Percentiles rank a stretch among this genome's conserved stretches.
phyloP scores from a whole-genome alignment of 2,888 invertebrate species.

The Phymatocera aterrima region DNA sequence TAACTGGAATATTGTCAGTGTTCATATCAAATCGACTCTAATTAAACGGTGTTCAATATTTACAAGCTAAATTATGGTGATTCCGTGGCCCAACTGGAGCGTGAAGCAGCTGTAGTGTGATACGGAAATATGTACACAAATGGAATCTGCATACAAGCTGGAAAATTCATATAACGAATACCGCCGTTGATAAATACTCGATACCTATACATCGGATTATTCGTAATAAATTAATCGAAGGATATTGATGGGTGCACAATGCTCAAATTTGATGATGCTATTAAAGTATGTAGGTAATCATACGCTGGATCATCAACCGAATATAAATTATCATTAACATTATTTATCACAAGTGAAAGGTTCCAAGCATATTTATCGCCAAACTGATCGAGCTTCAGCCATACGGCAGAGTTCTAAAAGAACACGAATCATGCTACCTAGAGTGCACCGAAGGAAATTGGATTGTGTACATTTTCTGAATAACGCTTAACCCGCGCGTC shows the following conservation, averaged over 20 bases:
- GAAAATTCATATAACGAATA: neutral
- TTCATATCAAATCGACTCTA: conserved; percentile 62
- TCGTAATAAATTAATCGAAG: neutral
- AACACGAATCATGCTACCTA: too few species aligned
- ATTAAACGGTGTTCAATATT: conserved; percentile 62
- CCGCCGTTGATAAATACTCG: neutral
- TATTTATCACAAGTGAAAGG: neutral
- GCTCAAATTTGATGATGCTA: neutral
- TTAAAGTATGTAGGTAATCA: too few species aligned
- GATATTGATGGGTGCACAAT: neutral
- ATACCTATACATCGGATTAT: neutral
- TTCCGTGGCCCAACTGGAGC: conserved; percentile 39
- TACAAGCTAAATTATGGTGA: conserved; percentile 63
- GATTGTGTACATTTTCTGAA: too few species aligned
- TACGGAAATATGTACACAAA: conserved; percentile 11
- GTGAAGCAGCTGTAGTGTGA: neutral
- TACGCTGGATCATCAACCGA: too few species aligned
- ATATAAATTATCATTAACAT: neutral
- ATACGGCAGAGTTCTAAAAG: too few species aligned
- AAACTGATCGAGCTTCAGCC: neutral
- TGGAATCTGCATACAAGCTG: neutral
- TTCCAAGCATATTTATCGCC: neutral
- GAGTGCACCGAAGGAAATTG: too few species aligned
- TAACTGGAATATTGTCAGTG: conserved; percentile 49
- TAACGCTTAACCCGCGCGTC: too few species aligned